These are phyloP conservation scores for Astyanax mexicanus DNA, from an alignment of 2,797 vertebrate species.

Conservation along the genomic window DNA sequence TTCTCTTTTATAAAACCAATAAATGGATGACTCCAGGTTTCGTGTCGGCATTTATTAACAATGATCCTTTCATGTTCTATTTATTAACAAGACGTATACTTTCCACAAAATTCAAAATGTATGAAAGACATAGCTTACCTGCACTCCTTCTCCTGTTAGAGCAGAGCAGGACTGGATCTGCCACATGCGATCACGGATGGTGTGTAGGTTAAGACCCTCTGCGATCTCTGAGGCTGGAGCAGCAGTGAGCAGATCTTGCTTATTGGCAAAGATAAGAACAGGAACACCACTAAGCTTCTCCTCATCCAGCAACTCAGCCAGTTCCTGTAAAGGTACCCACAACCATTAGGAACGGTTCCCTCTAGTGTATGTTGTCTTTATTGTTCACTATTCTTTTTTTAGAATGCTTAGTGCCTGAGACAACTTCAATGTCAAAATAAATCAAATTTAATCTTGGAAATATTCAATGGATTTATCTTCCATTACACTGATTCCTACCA, in stretches of 20 bases:
- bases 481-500: not conserved
- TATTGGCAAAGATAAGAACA: constrained; percentile 96
- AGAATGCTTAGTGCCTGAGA: not conserved
- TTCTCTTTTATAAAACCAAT: not conserved
- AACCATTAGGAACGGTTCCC: not conserved
- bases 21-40: not conserved
- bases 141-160: constrained; percentile 94
- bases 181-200: constrained; percentile 96
- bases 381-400: not conserved
- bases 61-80: not conserved
- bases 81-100: not conserved
- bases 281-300: constrained; percentile 96
- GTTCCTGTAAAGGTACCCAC: constrained; percentile 79
- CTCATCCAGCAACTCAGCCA: constrained; percentile 94
- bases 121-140: constrained; percentile 79
- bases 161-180: constrained; percentile 99
- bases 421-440: no score
- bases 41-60: not conserved
- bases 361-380: not conserved
- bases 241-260: constrained; percentile 96
- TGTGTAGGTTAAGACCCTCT: constrained; percentile 96
- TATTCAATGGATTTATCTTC: not conserved
- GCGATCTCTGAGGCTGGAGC: constrained; percentile 97
- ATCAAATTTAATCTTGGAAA: not conserved
- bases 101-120: not conserved